Evolutionary conservation across 23 tunicate species (phyloP).

Genomic region (Ciona savignyi): DNA sequence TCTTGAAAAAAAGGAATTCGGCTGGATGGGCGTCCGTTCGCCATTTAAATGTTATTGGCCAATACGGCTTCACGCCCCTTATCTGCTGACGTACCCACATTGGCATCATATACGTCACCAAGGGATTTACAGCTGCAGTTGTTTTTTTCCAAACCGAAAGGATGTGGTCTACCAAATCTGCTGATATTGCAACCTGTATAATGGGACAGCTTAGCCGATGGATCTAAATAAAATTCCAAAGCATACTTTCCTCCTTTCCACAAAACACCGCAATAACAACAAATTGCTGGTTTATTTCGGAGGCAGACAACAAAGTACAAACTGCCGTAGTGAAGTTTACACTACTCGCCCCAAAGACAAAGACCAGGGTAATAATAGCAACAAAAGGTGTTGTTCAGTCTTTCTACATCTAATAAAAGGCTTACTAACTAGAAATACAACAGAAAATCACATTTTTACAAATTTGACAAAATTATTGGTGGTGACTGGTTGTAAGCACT

Average conservation of each 20-base stretch:
- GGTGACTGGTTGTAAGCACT: too few species aligned
- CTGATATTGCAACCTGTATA: too few species aligned
- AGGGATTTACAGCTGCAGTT: too few species aligned
- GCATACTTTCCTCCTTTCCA: neutral
- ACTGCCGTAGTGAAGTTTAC: constrained; percentile 15
- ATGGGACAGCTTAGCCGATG: too few species aligned
- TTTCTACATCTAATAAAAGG: neutral
- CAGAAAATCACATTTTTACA: neutral
- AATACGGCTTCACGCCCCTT: neutral
- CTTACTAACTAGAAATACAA: neutral
- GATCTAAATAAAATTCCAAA: neutral
- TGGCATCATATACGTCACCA: too few species aligned
- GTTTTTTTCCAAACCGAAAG: too few species aligned
- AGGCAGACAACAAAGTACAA: constrained; percentile 23
- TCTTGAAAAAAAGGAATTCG: too few species aligned
- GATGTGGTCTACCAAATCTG: too few species aligned
- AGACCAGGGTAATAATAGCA: neutral
- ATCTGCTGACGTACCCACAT: neutral
- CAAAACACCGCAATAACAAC: neutral
- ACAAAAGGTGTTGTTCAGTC: too few species aligned
- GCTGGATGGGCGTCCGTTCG: neutral
- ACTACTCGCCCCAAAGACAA: constrained; percentile 7
- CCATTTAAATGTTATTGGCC: neutral
- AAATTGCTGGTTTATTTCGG: constrained; percentile 4
- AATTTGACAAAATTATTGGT: neutral